phyloP scores from a whole-genome alignment of 1,140 invertebrate genomes.

The Galendromus occidentalis region DNA sequence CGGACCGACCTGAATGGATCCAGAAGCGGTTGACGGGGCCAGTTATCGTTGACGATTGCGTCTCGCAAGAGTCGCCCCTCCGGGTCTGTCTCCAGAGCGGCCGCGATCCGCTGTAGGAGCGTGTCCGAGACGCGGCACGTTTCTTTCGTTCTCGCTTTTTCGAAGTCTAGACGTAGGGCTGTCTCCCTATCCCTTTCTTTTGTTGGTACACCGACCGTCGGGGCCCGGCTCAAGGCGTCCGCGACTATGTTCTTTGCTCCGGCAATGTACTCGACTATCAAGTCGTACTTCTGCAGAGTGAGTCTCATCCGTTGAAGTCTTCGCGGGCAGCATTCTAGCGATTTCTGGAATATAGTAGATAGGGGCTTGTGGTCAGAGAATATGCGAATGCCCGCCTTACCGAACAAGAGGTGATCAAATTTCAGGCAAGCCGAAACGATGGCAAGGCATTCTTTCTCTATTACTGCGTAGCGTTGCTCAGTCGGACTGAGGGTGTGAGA shows the following conservation, averaged over 20 bases:
- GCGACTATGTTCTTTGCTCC: constrained; percentile 14
- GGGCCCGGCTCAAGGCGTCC: constrained; percentile 1
- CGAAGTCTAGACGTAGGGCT: neutral
- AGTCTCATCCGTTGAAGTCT: constrained; percentile 21
- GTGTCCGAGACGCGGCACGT: neutral
- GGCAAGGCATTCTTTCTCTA: too few species aligned
- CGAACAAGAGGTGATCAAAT: too few species aligned
- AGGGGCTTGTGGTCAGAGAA: constrained; percentile 17
- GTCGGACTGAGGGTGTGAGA: constrained; percentile 13
- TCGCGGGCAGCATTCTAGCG: constrained; percentile 17
- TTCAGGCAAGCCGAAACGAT: too few species aligned
- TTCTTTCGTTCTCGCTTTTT: neutral
- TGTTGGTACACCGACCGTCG: neutral
- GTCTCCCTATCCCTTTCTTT: too few species aligned
- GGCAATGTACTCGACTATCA: constrained; percentile 14
- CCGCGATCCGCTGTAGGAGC: neutral
- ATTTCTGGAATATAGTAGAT: constrained; percentile 19
- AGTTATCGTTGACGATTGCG: too few species aligned
- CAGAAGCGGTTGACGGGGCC: too few species aligned
- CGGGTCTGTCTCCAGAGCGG: neutral
- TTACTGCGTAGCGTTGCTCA: too few species aligned
- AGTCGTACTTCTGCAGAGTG: constrained; percentile 17
- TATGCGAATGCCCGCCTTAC: too few species aligned
- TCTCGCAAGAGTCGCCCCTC: neutral
- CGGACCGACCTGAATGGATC: too few species aligned